Conservation (phyloP, 1,140 invertebrate species). For the Panagrolaimus sp. region DNA sequence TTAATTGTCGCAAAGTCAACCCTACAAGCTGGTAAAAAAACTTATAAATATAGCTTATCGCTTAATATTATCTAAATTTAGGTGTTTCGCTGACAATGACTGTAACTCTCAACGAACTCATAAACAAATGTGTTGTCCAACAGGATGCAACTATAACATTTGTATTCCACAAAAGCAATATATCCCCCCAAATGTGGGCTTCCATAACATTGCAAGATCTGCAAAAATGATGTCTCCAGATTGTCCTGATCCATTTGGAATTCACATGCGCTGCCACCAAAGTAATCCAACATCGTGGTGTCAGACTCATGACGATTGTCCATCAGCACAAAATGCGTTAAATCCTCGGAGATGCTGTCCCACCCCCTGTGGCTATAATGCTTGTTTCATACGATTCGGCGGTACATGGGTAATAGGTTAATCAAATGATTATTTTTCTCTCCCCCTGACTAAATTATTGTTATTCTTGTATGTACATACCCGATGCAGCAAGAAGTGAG, state of each 20-base stretch:
- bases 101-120: not conserved
- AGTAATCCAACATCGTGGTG: not conserved
- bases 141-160: constrained; percentile 16
- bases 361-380: not conserved
- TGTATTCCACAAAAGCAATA: not conserved
- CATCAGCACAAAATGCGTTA: not conserved
- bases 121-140: constrained; percentile 12
- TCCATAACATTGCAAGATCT: not conserved
- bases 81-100: not conserved
- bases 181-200: too few species aligned
- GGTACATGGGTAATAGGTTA: constrained; percentile 10
- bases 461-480: too few species aligned
- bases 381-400: not conserved
- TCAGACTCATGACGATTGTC: not conserved
- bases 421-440: too few species aligned
- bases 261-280: not conserved
- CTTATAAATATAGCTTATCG: too few species aligned
- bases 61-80: too few species aligned
- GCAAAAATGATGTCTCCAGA: not conserved
- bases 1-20: not conserved
- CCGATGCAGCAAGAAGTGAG: too few species aligned
- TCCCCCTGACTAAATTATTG: too few species aligned
- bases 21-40: constrained; percentile 12
- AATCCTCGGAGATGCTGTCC: not conserved
- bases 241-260: not conserved